Percentiles rank a stretch among this genome's conserved stretches.
Conservation (phyloP, 1,140 invertebrate species). For the Magallana ariakensis region DNA sequence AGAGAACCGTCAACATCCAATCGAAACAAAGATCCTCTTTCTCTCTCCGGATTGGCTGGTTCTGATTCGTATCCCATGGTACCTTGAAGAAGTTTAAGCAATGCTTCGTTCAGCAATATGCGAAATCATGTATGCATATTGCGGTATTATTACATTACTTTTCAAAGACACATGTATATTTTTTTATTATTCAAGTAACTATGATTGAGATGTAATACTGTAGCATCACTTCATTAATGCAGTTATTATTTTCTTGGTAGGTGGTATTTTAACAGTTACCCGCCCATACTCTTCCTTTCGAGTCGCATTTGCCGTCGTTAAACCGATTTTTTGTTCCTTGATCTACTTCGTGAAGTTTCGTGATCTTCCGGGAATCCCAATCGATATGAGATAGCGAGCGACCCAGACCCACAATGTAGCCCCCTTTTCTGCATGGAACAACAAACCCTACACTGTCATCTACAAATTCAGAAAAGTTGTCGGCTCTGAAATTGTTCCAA, state of each 20-base stretch:
- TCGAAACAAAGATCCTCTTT: slow-evolving; percentile 71
- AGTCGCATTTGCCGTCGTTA: slow-evolving; percentile 94
- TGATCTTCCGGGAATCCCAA: slow-evolving; percentile 55
- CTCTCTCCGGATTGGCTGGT: slow-evolving; percentile 49
- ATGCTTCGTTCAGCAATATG: too few relatives aligned
- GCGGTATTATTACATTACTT: too few relatives aligned
- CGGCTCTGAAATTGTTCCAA: too few relatives aligned
- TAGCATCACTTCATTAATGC: too few relatives aligned
- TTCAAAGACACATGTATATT: too few relatives aligned
- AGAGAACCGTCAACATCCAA: slow-evolving; percentile 70
- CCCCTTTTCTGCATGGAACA: slow-evolving; percentile 83
- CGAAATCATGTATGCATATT: too few relatives aligned
- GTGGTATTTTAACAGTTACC: slow-evolving; percentile 81
- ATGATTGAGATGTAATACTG: too few relatives aligned
- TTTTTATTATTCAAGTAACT: too few relatives aligned
- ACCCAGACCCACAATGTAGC: slow-evolving; percentile 55
- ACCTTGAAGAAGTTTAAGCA: slow-evolving; percentile 14
- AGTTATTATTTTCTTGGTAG: too few relatives aligned
- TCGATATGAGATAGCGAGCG: slow-evolving; percentile 59
- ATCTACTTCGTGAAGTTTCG: slow-evolving; percentile 83
- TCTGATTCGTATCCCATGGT: slow-evolving; percentile 51
- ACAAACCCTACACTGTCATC: slow-evolving; percentile 78
- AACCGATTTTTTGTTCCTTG: slow-evolving; percentile 84
- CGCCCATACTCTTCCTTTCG: slow-evolving; percentile 87
- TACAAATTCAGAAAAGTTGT: neutral